These are phyloP conservation scores for Venusia cambrica DNA, from an alignment of 2,888 invertebrate species.

Conservation along the genomic window DNA sequence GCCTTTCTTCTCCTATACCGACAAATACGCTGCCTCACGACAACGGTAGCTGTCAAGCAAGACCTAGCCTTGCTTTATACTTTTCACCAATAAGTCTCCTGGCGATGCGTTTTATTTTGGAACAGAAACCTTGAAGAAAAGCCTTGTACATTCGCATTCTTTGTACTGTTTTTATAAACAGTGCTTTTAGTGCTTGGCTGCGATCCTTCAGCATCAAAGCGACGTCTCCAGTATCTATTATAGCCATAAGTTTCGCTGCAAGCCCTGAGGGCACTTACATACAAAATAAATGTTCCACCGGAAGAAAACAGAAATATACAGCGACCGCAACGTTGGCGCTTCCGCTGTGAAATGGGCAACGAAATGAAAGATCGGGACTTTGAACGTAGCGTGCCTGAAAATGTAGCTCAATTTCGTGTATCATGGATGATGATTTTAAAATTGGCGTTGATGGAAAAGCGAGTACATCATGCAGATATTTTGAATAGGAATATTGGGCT, in stretches of 20 bases:
- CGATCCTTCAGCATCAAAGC: conserved; percentile 8
- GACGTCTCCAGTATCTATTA: conserved; percentile 13
- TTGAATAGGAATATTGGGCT: conserved; percentile 5
- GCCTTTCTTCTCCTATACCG: no score
- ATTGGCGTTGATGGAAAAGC: conserved; percentile 21
- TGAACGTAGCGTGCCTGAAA: conserved; percentile 10
- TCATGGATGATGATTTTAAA: conserved; percentile 20
- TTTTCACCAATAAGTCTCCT: no score
- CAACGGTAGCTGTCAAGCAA: no score
- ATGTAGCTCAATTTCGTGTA: conserved; percentile 21
- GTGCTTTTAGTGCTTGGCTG: conserved; percentile 3
- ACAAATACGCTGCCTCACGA: no score
- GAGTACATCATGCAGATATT: conserved; percentile 9
- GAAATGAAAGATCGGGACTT: conserved; percentile 28
- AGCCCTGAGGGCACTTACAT: conserved; percentile 26
- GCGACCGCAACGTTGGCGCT: conserved; percentile 38
- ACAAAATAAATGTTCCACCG: conserved; percentile 34
- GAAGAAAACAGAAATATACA: conserved; percentile 44
- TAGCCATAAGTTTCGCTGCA: conserved; percentile 15
- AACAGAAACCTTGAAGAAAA: no score
- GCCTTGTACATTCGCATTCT: conserved; percentile 2
- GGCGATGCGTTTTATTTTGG: no score
- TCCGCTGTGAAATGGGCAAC: conserved; percentile 43
- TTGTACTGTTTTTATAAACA: neutral
- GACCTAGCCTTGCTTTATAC: no score